Conservation (phyloP, 1,140 invertebrate genomes). For the Leptonema lineaticorne region DNA sequence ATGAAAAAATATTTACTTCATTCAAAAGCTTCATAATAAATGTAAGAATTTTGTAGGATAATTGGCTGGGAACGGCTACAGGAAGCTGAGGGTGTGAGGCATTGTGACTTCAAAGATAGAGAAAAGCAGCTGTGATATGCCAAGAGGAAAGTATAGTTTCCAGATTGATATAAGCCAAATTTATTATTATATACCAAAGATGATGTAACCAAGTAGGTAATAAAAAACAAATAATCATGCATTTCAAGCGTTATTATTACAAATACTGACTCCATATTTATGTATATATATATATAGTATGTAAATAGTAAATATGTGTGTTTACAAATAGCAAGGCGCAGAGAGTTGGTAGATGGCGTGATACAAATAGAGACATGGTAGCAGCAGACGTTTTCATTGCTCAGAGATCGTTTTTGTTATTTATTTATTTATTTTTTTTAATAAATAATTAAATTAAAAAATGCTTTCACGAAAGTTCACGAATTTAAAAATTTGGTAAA, state of each 20-base stretch:
- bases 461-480: too few species aligned
- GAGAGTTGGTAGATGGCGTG: conserved; percentile 42
- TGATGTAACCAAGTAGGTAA: conserved; percentile 71
- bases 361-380: conserved; percentile 31
- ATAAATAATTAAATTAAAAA: too few species aligned
- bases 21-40: conserved; percentile 25
- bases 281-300: conserved; percentile 59
- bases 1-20: conserved; percentile 19
- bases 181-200: conserved; percentile 42
- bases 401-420: not conserved
- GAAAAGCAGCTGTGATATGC: conserved; percentile 42
- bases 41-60: conserved; percentile 18
- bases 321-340: conserved; percentile 44
- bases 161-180: conserved; percentile 43
- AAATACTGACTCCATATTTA: conserved; percentile 71
- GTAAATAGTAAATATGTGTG: conserved; percentile 47
- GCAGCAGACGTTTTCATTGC: conserved; percentile 8
- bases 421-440: too few species aligned
- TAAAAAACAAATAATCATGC: conserved; percentile 83
- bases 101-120: conserved; percentile 38
- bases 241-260: conserved; percentile 86
- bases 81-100: conserved; percentile 39
- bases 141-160: conserved; percentile 42
- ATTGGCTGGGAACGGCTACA: conserved; percentile 31
- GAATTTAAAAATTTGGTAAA: too few species aligned